Evolutionary conservation across 2,888 invertebrate genomes (phyloP).

Genomic region (Andrena camellia): DNA sequence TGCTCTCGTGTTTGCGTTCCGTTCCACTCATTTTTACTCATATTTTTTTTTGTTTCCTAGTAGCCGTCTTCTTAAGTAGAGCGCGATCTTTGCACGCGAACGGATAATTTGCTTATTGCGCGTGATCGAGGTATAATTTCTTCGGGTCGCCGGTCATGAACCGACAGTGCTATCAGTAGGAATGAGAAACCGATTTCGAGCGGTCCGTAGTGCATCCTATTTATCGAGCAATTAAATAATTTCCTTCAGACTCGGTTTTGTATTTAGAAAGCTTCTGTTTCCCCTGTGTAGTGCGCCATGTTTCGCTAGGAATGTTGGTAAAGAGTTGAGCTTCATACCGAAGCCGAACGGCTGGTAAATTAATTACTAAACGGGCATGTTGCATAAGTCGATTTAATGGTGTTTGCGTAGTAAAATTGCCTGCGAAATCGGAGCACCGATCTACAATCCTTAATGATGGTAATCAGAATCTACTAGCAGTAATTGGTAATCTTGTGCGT

Average conservation of each 20-base stretch:
- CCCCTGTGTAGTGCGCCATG: no score
- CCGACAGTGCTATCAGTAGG: neutral
- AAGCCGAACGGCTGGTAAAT: constrained; percentile 20
- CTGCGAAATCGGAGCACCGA: constrained; percentile 22
- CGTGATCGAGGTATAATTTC: constrained; percentile 11
- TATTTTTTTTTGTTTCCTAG: neutral
- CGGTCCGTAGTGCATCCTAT: neutral
- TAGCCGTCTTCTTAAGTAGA: constrained; percentile 8
- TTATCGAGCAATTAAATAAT: neutral
- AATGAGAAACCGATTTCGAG: neutral
- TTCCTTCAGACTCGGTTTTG: neutral
- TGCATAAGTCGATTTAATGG: constrained; percentile 35
- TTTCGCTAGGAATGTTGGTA: neutral
- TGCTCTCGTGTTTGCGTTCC: constrained; percentile 10
- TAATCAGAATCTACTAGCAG: constrained; percentile 51
- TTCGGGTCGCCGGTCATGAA: constrained; percentile 21
- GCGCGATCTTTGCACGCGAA: constrained; percentile 43
- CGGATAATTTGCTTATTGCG: constrained; percentile 45
- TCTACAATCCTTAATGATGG: constrained; percentile 48
- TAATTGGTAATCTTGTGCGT: constrained; percentile 48
- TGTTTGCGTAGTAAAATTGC: constrained; percentile 44
- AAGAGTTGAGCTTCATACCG: constrained; percentile 1
- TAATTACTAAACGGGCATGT: constrained; percentile 10
- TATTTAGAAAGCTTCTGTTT: neutral
- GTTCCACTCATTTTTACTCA: neutral